Percentiles rank a stretch among this genome's conserved stretches.
Conservation (phyloP, 1,140 invertebrate genomes). For the Lepidurus couesii region DNA sequence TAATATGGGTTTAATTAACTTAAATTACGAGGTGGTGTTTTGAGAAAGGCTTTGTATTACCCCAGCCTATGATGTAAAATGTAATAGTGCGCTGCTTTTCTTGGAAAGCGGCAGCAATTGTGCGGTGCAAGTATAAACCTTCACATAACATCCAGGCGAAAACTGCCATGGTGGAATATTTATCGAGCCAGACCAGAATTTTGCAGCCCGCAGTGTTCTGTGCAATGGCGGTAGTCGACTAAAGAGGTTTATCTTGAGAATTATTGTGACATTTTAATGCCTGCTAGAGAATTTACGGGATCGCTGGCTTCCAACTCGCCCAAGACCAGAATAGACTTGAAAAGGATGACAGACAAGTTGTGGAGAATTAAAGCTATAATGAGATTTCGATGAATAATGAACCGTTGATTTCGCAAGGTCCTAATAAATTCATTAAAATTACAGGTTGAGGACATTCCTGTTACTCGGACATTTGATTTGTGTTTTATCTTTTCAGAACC, state of each 20-base stretch:
- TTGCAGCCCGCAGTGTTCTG: constrained; percentile 48
- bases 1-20: constrained; percentile 40
- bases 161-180: constrained; percentile 48
- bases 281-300: constrained; percentile 24
- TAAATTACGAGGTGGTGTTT: not conserved
- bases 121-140: constrained; percentile 53
- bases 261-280: constrained; percentile 48
- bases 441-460: not conserved
- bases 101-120: constrained; percentile 53
- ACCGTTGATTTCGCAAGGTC: constrained; percentile 46
- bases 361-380: constrained; percentile 51
- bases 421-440: not conserved
- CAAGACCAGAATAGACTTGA: constrained; percentile 40
- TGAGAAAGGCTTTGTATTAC: constrained; percentile 38
- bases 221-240: constrained; percentile 47
- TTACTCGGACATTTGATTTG: not conserved
- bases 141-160: constrained; percentile 57
- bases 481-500: not conserved
- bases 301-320: constrained; percentile 25
- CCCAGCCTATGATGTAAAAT: constrained; percentile 46
- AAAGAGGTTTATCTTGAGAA: constrained; percentile 41
- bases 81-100: constrained; percentile 45
- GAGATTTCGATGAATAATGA: constrained; percentile 53
- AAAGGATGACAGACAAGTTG: constrained; percentile 51
- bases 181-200: constrained; percentile 48